phyloP scores from a whole-genome alignment of 2,113 vertebrate species.

The Cettia cetti region DNA sequence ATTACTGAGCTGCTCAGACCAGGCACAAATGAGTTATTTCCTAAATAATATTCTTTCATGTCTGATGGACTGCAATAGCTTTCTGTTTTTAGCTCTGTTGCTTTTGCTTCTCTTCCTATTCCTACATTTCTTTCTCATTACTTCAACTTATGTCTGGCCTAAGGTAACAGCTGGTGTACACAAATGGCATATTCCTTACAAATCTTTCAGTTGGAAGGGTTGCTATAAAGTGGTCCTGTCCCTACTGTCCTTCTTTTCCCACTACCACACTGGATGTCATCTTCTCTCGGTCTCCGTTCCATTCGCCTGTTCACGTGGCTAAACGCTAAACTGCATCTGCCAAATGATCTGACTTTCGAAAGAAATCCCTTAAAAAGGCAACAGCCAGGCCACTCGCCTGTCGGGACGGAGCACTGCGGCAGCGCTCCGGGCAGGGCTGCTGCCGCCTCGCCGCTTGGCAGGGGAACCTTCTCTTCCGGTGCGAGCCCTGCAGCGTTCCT shows the following conservation, averaged over 20 bases:
- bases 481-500: not conserved
- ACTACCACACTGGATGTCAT: not conserved
- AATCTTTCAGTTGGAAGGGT: not conserved
- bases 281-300: not conserved
- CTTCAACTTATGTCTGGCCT: not conserved
- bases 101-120: slow-evolving; percentile 30
- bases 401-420: rapidly evolving
- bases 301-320: not conserved
- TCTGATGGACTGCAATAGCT: not conserved
- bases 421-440: not conserved
- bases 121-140: slow-evolving; percentile 35
- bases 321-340: not conserved
- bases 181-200: not conserved
- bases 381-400: not conserved
- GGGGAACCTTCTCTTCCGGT: not conserved
- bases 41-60: slow-evolving; percentile 34
- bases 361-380: not conserved
- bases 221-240: not conserved
- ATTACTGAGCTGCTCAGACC: not conserved
- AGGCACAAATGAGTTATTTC: slow-evolving; percentile 16
- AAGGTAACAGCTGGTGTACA: not conserved
- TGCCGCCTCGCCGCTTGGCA: not conserved
- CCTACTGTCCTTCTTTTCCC: not conserved
- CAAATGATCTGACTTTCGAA: not conserved
- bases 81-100: not conserved